These are phyloP conservation scores for Brachionus sp. DNA, from an alignment of 1,140 invertebrate species.

Conservation along the genomic window DNA sequence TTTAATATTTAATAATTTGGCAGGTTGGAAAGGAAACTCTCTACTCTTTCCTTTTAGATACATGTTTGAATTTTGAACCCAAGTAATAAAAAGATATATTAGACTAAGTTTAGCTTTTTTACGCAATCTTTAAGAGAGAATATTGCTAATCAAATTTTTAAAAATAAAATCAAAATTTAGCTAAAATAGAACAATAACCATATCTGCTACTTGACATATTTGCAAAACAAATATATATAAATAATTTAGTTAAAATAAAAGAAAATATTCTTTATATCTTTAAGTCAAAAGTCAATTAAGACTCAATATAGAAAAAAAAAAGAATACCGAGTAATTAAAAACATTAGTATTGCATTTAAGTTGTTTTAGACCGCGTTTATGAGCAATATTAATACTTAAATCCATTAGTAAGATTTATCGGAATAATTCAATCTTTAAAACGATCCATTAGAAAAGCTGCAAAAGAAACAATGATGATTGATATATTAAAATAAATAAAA, in stretches of 20 bases:
- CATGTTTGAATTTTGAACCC: no score
- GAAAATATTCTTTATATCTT: constrained; percentile 25
- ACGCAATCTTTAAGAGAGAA: no score
- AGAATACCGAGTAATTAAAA: neutral
- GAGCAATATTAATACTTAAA: neutral
- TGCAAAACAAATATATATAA: neutral
- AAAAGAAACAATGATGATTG: constrained; percentile 26
- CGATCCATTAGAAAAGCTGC: constrained; percentile 19
- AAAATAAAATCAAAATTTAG: neutral
- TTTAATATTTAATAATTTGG: no score
- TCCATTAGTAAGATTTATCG: constrained; percentile 25
- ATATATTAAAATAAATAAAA: constrained; percentile 1
- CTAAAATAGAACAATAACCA: neutral
- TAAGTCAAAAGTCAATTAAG: constrained; percentile 38
- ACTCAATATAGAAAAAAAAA: neutral
- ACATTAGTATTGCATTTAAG: neutral
- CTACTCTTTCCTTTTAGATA: no score
- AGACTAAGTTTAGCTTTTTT: no score
- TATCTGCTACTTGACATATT: neutral
- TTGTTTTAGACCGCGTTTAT: neutral
- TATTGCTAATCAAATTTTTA: neutral
- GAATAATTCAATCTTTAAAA: constrained; percentile 37
- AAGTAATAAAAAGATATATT: no score
- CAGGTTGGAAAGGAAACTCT: no score
- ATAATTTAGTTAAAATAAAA: neutral